These are phyloP conservation scores for Lamellibrachia luymesi DNA, from an alignment of 1,140 invertebrate genomes.

Conservation along the genomic window DNA sequence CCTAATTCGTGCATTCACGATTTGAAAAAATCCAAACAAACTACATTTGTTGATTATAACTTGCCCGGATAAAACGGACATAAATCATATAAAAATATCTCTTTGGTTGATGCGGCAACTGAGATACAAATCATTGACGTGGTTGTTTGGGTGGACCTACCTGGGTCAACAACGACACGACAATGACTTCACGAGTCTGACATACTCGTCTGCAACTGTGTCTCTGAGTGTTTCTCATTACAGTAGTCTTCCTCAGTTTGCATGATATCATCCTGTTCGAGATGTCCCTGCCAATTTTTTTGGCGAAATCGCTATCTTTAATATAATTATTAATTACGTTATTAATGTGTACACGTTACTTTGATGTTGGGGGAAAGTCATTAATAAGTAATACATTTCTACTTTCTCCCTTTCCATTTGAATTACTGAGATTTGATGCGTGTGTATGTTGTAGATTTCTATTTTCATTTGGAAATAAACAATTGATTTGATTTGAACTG, in stretches of 20 bases:
- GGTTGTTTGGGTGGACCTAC: background rate
- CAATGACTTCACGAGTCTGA: background rate
- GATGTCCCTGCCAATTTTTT: too few species aligned
- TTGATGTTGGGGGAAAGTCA: too few species aligned
- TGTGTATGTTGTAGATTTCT: background rate
- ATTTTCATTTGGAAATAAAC: background rate
- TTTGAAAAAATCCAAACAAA: background rate
- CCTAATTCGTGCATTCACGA: background rate
- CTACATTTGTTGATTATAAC: background rate
- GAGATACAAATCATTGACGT: background rate
- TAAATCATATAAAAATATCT: background rate
- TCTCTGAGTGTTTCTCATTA: background rate
- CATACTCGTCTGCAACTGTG: background rate
- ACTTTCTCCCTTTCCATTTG: too few species aligned
- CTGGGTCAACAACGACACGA: background rate
- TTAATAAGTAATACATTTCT: too few species aligned
- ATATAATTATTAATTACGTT: too few species aligned
- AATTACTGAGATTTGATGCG: too few species aligned
- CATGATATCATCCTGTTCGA: too few species aligned
- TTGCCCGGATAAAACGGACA: background rate
- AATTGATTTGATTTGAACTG: too few species aligned
- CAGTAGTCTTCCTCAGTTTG: too few species aligned
- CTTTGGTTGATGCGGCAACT: background rate
- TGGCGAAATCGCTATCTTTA: too few species aligned
- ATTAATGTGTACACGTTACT: too few species aligned